phyloP scores from a whole-genome alignment of 2,797 vertebrate genomes.

The Myiotriccus ornatus region DNA sequence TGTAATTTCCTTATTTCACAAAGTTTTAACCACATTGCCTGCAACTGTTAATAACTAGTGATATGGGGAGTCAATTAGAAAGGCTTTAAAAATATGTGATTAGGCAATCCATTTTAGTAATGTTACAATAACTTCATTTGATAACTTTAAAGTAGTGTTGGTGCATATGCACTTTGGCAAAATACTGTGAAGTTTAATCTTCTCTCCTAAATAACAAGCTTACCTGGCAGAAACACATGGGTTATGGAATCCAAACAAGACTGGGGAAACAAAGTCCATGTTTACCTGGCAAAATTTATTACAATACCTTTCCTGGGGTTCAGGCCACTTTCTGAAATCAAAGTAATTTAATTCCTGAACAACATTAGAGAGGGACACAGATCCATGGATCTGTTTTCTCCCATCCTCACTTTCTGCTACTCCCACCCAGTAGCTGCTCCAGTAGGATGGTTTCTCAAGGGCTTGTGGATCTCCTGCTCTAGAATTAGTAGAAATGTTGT shows the following conservation, averaged over 20 bases:
- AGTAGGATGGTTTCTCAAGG: not conserved
- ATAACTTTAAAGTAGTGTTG: not conserved
- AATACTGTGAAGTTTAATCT: not conserved
- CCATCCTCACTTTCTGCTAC: not conserved
- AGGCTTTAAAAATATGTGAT: conserved; percentile 22
- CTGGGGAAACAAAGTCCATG: not conserved
- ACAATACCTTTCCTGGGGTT: not conserved
- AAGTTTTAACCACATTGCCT: conserved; percentile 5
- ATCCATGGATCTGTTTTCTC: not conserved
- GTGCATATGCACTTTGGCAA: not conserved
- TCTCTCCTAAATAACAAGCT: not conserved
- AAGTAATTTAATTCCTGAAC: not conserved
- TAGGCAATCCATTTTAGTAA: conserved; percentile 25
- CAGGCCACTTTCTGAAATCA: not conserved
- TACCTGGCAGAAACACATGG: not conserved
- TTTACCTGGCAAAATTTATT: not conserved
- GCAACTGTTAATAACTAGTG: not conserved
- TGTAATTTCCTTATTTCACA: conserved; percentile 27
- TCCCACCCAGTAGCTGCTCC: not conserved
- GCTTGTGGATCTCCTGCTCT: not conserved
- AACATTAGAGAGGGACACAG: accelerated
- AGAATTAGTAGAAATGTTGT: not conserved
- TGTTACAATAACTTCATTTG: not conserved
- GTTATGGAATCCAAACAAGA: not conserved
- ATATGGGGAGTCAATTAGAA: conserved; percentile 1